Conservation (phyloP, 2,113 vertebrate species). For the Hippocampus zosterae region DNA sequence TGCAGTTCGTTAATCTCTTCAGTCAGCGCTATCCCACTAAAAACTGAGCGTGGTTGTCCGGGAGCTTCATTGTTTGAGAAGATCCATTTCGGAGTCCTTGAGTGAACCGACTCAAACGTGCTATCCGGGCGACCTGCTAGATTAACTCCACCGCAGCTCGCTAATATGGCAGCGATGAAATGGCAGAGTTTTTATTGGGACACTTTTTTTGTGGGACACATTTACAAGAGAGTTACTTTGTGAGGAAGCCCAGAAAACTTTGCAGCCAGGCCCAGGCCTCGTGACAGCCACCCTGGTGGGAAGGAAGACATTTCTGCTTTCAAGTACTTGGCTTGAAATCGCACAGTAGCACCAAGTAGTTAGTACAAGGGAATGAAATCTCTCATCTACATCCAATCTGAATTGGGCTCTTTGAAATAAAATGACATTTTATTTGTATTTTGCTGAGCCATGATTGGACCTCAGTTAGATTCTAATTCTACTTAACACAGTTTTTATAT, state of each 20-base stretch:
- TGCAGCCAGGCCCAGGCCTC: neutral
- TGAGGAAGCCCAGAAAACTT: neutral
- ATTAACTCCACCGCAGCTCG: neutral
- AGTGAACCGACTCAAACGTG: neutral
- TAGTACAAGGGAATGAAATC: too few species aligned
- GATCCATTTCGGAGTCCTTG: neutral
- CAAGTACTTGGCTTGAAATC: too few species aligned
- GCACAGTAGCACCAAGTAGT: too few species aligned
- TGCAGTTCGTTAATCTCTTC: neutral
- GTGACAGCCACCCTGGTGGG: neutral
- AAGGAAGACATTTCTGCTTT: neutral
- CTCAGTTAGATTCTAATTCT: too few species aligned
- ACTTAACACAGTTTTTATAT: too few species aligned
- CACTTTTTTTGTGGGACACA: neutral
- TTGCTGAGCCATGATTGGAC: too few species aligned
- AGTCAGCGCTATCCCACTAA: slow-evolving; percentile 1
- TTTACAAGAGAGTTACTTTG: neutral
- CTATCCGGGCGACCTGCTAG: neutral
- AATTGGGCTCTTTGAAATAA: too few species aligned
- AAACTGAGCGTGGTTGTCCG: neutral
- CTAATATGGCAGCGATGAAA: neutral
- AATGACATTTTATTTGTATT: too few species aligned
- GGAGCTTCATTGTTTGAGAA: neutral
- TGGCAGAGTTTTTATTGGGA: neutral
- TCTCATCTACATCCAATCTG: too few species aligned